Percentiles rank a stretch among this genome's conserved stretches.
phyloP scores from a whole-genome alignment of 2,888 invertebrate species.

The Artemia sinica region DNA sequence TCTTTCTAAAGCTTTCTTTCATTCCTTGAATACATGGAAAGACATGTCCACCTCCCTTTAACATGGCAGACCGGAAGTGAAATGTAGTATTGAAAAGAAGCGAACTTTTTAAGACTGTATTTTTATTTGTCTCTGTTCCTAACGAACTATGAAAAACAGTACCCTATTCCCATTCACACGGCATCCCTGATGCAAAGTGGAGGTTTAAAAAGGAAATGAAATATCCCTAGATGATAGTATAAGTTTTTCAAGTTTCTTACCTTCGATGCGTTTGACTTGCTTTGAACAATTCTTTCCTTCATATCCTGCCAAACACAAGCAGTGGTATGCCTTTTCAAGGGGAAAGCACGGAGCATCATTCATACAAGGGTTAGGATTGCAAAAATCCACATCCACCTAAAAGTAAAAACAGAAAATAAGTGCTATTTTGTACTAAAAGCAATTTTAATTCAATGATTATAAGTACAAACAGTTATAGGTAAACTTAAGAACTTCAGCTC shows the following conservation, averaged over 20 bases:
- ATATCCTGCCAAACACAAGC: constrained; percentile 73
- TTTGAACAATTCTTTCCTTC: constrained; percentile 66
- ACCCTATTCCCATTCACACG: no score
- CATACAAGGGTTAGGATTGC: constrained; percentile 68
- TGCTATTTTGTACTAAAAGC: constrained; percentile 26
- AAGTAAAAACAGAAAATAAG: constrained; percentile 27
- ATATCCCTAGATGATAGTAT: no score
- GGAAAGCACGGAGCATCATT: constrained; percentile 69
- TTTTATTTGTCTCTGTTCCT: no score
- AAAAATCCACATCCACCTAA: constrained; percentile 70
- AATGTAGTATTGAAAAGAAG: no score
- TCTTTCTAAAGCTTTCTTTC: no score
- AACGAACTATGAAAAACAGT: no score
- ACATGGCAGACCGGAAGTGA: no score
- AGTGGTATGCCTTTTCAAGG: constrained; percentile 72
- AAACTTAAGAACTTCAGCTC: constrained; percentile 24
- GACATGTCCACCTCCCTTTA: no score
- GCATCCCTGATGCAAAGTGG: no score
- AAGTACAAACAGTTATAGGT: constrained; percentile 31
- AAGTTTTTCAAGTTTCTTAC: neutral
- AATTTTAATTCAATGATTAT: constrained; percentile 30
- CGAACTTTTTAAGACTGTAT: no score
- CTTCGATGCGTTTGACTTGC: neutral
- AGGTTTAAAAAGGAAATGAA: no score
- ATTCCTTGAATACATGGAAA: no score